Conservation (phyloP, 2,113 vertebrate species). For the Centropus unirufus region DNA sequence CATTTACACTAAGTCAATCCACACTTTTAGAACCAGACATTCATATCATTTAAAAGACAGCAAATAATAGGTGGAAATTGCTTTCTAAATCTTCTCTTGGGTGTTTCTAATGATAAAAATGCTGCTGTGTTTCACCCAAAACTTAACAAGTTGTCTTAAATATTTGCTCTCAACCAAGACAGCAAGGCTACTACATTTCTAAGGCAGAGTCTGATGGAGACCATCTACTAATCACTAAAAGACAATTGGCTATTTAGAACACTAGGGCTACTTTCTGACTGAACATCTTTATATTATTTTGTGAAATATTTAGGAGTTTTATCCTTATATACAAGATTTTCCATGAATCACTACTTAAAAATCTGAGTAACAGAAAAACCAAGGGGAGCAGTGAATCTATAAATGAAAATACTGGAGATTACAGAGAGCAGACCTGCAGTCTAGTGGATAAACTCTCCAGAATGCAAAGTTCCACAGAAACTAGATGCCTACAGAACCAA, state of each 20-base stretch:
- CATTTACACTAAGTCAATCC: not conserved
- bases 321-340: not conserved
- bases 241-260: not conserved
- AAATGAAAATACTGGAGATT: not conserved
- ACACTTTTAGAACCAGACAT: not conserved
- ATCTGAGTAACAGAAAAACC: not conserved
- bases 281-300: not conserved
- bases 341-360: not conserved
- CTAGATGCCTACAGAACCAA: too few relatives aligned
- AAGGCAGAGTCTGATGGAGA: not conserved
- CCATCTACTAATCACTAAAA: not conserved
- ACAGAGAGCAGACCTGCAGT: not conserved
- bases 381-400: not conserved
- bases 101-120: not conserved
- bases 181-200: not conserved
- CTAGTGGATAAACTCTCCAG: not conserved
- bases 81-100: not conserved
- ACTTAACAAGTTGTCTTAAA: not conserved
- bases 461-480: not conserved
- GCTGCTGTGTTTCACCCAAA: not conserved
- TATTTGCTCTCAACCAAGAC: not conserved
- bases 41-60: not conserved
- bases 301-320: not conserved
- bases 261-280: not conserved
- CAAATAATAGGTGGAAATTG: not conserved